phyloP scores from a whole-genome alignment of 2,113 vertebrate genomes.

The Dolichallabes microphthalmus region DNA sequence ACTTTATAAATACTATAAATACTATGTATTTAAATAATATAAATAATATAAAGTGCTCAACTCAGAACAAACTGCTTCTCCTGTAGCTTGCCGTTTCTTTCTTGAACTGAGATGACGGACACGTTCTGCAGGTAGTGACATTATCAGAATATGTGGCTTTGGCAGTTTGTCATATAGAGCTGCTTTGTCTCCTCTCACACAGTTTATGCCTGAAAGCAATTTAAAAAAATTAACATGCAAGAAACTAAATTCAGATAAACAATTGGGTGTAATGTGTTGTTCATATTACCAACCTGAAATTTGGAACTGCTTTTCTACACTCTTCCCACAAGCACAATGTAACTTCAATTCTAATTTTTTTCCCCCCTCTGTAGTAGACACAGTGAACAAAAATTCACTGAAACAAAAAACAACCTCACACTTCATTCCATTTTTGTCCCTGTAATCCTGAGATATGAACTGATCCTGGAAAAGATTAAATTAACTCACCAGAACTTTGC shows the following conservation, averaged over 20 bases:
- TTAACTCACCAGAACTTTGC: slow-evolving; percentile 58
- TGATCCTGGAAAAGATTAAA: neutral
- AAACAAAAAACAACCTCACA: neutral
- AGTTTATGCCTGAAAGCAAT: slow-evolving; percentile 3
- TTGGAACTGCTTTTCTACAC: neutral
- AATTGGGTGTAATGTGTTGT: neutral
- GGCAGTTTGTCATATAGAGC: rapidly evolving
- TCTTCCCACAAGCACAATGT: slow-evolving; percentile 63
- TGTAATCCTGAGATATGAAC: neutral
- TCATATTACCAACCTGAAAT: slow-evolving; percentile 47
- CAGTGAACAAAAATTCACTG: neutral
- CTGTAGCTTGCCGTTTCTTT: slow-evolving; percentile 71
- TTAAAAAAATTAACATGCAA: neutral
- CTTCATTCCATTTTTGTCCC: neutral
- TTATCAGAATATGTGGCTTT: slow-evolving; percentile 80
- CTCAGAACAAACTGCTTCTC: slow-evolving; percentile 63
- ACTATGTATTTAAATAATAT: neutral
- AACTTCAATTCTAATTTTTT: slow-evolving; percentile 66
- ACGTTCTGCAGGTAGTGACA: slow-evolving; percentile 78
- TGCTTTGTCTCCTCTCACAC: neutral
- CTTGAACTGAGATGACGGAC: slow-evolving; percentile 66
- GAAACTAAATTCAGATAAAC: neutral
- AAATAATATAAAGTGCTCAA: slow-evolving; percentile 50
- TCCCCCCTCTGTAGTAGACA: slow-evolving; percentile 55
- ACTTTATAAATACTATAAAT: too few species aligned